Conservation (phyloP, 2,113 vertebrate genomes). For the Notothenia coriiceps region DNA sequence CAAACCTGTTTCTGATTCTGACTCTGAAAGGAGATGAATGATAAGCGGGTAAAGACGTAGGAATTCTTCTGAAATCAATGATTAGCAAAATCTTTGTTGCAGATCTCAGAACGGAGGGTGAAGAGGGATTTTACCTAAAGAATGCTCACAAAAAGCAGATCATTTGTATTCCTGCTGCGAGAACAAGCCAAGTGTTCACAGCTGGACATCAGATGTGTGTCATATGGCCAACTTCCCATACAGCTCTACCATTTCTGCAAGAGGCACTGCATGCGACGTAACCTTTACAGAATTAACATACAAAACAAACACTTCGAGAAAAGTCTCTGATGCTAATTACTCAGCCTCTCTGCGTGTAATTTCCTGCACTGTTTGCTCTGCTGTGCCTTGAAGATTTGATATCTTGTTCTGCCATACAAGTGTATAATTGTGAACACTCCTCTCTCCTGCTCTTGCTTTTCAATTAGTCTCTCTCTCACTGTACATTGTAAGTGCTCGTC, state of each 20-base stretch:
- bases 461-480: constrained; percentile 32
- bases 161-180: constrained; percentile 25
- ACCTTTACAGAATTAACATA: constrained; percentile 46
- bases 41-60: constrained; percentile 29
- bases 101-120: constrained; percentile 70
- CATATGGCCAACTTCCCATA: constrained; percentile 64
- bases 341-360: constrained; percentile 52
- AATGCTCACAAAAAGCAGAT: neutral
- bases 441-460: constrained; percentile 28
- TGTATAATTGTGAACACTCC: constrained; percentile 27
- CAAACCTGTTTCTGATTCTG: no score
- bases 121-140: constrained; percentile 50
- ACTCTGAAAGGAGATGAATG: constrained; percentile 58
- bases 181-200: constrained; percentile 30
- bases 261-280: neutral
- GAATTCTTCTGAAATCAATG: constrained; percentile 44
- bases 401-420: constrained; percentile 54
- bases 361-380: constrained; percentile 57
- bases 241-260: constrained; percentile 1
- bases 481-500: constrained; percentile 32
- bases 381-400: constrained; percentile 55
- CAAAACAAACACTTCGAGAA: constrained; percentile 46
- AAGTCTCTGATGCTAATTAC: constrained; percentile 47
- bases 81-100: constrained; percentile 35
- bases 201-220: constrained; percentile 57